Evolutionary conservation across 2,113 vertebrate genomes (phyloP).

Genomic region (Isurus oxyrinchus): DNA sequence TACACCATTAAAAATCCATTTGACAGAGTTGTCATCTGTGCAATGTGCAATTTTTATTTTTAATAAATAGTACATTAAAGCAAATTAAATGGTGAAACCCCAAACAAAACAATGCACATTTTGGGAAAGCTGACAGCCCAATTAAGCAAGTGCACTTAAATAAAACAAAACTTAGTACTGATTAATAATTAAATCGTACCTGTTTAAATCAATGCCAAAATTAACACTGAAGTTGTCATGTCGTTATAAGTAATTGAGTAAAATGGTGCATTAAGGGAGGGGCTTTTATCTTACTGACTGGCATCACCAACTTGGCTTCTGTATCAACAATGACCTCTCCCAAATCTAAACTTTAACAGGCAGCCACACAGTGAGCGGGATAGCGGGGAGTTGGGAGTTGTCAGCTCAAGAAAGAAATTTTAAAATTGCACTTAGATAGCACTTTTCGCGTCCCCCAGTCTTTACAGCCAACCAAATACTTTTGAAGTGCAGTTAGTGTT

Average conservation of each 20-base stretch:
- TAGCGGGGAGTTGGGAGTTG: background rate
- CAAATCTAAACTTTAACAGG: background rate
- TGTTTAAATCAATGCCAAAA: background rate
- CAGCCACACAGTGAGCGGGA: background rate
- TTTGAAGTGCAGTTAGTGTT: background rate
- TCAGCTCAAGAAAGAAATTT: too few species aligned
- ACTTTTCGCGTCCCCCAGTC: background rate
- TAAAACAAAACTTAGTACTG: background rate
- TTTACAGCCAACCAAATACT: background rate
- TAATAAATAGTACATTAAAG: constrained; percentile 11
- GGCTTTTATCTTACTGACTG: background rate
- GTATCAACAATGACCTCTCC: background rate
- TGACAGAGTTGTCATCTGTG: background rate
- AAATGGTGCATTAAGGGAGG: background rate
- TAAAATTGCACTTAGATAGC: background rate
- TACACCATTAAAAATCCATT: background rate
- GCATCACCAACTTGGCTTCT: background rate
- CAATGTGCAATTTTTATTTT: constrained; percentile 3
- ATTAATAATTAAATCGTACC: background rate
- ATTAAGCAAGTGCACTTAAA: background rate
- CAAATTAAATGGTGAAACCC: background rate
- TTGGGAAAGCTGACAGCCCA: background rate
- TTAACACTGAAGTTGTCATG: background rate
- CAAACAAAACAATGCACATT: background rate
- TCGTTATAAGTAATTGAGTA: background rate